phyloP scores from a whole-genome alignment of 1,140 invertebrate genomes.

The Thaumatotibia leucotreta region DNA sequence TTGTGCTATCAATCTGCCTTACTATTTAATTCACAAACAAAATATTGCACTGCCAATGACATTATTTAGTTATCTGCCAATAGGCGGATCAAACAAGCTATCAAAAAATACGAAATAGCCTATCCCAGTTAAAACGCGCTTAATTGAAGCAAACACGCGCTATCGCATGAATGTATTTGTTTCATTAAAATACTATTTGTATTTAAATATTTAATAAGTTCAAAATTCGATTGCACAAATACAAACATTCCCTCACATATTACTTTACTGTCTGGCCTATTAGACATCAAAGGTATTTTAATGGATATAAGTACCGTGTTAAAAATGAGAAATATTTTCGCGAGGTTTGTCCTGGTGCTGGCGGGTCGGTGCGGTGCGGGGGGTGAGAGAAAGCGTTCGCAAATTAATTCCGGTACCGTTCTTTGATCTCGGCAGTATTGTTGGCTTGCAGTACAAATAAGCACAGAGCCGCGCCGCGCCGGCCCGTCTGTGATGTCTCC shows the following conservation, averaged over 20 bases:
- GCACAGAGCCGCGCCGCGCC: slow-evolving; percentile 21
- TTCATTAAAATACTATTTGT: slow-evolving; percentile 1
- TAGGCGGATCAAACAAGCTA: background rate
- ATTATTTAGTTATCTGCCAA: background rate
- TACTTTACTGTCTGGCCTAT: slow-evolving; percentile 16
- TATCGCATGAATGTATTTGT: background rate
- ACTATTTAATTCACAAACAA: background rate
- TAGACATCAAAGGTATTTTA: slow-evolving; percentile 29
- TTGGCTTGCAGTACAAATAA: slow-evolving; percentile 37
- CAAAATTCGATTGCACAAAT: background rate
- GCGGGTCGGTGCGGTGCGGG: slow-evolving; percentile 22
- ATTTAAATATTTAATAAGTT: slow-evolving; percentile 6
- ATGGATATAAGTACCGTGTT: slow-evolving; percentile 20
- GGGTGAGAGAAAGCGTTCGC: slow-evolving; percentile 42
- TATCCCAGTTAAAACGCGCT: background rate
- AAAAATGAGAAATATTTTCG: slow-evolving; percentile 37
- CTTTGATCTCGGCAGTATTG: slow-evolving; percentile 40
- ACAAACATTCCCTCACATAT: background rate
- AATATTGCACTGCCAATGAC: background rate
- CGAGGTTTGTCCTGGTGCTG: slow-evolving; percentile 24
- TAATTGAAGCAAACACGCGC: background rate
- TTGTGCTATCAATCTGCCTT: background rate
- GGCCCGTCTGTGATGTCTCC: slow-evolving; percentile 21
- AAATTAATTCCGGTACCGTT: slow-evolving; percentile 53
- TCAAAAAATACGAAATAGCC: slow-evolving; percentile 1